Conservation (phyloP, 1,140 invertebrate genomes). For the Camponotus vicinus region DNA sequence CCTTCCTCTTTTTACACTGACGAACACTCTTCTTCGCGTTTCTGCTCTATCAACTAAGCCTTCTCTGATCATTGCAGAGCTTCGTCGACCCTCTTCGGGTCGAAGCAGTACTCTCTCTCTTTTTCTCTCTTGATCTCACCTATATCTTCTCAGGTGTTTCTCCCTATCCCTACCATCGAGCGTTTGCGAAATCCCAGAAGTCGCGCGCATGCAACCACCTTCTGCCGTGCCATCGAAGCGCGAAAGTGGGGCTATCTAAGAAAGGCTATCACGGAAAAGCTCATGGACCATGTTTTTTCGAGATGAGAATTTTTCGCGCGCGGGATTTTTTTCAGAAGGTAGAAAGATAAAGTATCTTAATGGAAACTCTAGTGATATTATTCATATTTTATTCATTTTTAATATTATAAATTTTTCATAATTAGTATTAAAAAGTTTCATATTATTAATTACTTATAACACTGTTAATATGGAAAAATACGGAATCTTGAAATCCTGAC, state of each 20-base stretch:
- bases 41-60: constrained; percentile 36
- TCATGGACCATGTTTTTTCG: constrained; percentile 8
- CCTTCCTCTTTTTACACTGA: constrained; percentile 10
- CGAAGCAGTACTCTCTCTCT: constrained; percentile 24
- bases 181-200: constrained; percentile 74
- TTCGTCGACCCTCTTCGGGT: constrained; percentile 32
- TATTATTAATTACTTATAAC: neutral
- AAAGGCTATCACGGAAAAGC: constrained; percentile 54
- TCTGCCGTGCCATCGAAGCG: constrained; percentile 61
- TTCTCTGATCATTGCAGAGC: constrained; percentile 27
- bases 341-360: neutral
- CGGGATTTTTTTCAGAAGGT: neutral
- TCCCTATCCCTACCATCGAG: constrained; percentile 67
- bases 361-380: neutral
- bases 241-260: constrained; percentile 41
- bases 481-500: neutral
- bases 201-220: constrained; percentile 60
- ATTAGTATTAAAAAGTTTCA: neutral
- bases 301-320: neutral
- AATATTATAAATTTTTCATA: neutral
- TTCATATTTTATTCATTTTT: neutral
- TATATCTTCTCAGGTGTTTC: constrained; percentile 73
- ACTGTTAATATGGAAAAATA: neutral
- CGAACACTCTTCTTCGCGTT: constrained; percentile 51
- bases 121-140: constrained; percentile 62